Evolutionary conservation across 2,888 invertebrate genomes (phyloP), one percentile per base, ranked within the genome.

Genomic region (Campaea margaritaria): DNA sequence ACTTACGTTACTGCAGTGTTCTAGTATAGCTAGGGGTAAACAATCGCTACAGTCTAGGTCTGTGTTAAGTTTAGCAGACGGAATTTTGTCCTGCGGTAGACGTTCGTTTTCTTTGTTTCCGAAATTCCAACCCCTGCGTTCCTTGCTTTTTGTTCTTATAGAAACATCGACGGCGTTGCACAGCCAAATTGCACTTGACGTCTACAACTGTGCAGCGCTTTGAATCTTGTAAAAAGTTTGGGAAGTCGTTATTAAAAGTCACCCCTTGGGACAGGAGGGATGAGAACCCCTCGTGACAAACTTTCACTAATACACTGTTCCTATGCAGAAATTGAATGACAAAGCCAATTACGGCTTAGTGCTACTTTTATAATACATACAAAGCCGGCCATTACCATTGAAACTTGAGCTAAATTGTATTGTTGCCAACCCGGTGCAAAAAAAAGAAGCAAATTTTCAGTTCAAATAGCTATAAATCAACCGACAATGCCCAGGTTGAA

Each of bases 51-150:
- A 44, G 51, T 49, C 52, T 58, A 49, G 51, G 54, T 42, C 43
- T 41, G 8, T 36, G 15, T 31, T 31, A 31, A 3, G 31, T 31
- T 56, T 31, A 12, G 11, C 42, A 41, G 53, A 34, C 59, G 43
- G 59, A 16, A 39, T 44, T 27, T 16, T 38, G 39, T 11, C 49
- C 31, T 34, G 48, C n/a, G 28, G 41, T 56, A 66, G 57, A 66
- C 62, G 61, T 59, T 59, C 41, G 45, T 62, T 61, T 62, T 62
- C 60, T 68, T 66, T 62, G 66, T 66, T 58, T 38, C 42, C n/a
- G 13, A 47, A 34, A 31, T 44, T 7, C 16, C 43, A 10, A 13
- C 44, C 52, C 47, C 3, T 4, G 13, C 0, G 13, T 38, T 44
- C 36, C 41, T 38, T 8, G 14, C 15, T 36, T 9, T 39, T 28